These are phyloP conservation scores for Gallinago undulata DNA, from an alignment of 2,113 vertebrate genomes.

Conservation along the genomic window DNA sequence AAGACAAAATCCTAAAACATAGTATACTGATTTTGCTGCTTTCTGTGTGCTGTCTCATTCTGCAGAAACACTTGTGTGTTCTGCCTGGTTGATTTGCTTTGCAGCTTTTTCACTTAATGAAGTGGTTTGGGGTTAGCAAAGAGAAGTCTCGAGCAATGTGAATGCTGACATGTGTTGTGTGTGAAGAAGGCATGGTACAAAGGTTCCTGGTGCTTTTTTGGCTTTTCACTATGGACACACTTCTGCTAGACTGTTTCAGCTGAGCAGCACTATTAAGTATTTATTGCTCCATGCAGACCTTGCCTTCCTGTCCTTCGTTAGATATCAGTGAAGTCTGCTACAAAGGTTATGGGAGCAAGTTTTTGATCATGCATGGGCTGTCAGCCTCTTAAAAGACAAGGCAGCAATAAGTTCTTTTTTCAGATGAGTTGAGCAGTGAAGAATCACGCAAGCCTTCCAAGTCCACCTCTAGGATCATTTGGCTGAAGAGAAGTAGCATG, in stretches of 20 bases:
- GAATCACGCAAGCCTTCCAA: neutral
- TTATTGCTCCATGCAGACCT: neutral
- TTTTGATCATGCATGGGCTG: neutral
- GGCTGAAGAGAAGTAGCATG: neutral
- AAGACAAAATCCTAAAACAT: neutral
- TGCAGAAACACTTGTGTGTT: neutral
- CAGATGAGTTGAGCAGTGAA: neutral
- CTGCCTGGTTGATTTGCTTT: neutral
- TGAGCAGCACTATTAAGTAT: neutral
- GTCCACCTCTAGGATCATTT: neutral
- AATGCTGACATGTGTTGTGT: accelerated
- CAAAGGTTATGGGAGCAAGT: too few relatives aligned
- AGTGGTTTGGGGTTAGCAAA: neutral
- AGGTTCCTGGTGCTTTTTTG: neutral
- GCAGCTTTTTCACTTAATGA: neutral
- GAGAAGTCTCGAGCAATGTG: neutral
- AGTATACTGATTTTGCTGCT: neutral
- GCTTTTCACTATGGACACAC: accelerated
- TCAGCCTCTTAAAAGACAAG: neutral
- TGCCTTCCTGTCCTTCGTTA: neutral
- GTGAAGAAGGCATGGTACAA: accelerated
- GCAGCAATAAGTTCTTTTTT: neutral
- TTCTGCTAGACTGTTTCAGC: neutral
- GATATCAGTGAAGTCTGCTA: neutral
- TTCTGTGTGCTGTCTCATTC: neutral